These are phyloP conservation scores for Callyntrura guangdongensis DNA, from an alignment of 2,888 invertebrate species.

Conservation along the genomic window DNA sequence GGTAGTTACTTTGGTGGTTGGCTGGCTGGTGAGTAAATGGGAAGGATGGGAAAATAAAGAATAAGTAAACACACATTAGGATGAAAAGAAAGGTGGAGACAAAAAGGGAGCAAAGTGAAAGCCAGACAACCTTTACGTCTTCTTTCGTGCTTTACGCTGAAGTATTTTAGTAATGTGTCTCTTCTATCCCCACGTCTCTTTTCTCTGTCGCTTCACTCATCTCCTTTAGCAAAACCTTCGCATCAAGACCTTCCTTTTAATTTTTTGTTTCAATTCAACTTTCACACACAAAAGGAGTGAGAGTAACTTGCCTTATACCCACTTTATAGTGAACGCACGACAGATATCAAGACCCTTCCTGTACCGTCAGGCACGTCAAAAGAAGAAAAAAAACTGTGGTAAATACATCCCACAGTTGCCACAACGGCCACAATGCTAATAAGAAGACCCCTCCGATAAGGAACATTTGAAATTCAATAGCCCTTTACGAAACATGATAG, in stretches of 20 bases:
- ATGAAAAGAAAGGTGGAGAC: slow-evolving; percentile 47
- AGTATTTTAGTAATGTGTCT: slow-evolving; percentile 26
- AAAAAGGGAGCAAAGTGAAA: slow-evolving; percentile 21
- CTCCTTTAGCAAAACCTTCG: slow-evolving; percentile 25
- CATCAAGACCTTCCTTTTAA: slow-evolving; percentile 25
- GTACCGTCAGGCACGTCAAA: background rate
- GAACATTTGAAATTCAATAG: slow-evolving; percentile 63
- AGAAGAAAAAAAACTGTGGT: background rate
- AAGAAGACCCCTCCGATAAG: slow-evolving; percentile 1
- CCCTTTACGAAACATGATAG: slow-evolving; percentile 47
- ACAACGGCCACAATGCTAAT: slow-evolving; percentile 44
- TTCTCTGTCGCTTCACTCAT: background rate
- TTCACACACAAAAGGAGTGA: slow-evolving; percentile 24
- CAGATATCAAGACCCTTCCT: background rate
- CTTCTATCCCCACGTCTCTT: background rate
- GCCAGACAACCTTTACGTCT: slow-evolving; percentile 12
- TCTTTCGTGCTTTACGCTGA: background rate
- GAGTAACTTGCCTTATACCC: background rate
- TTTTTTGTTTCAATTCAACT: slow-evolving; percentile 42
- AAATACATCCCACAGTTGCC: slow-evolving; percentile 10
- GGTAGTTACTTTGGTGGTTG: slow-evolving; percentile 20
- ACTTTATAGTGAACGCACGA: background rate
- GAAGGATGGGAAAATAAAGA: slow-evolving; percentile 32
- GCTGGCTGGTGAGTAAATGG: slow-evolving; percentile 35
- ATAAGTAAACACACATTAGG: slow-evolving; percentile 44